A percentile compares a stretch with the other conserved stretches of the same genome.
These are phyloP conservation scores for Eulemur mongoz DNA, from an alignment of 2,797 vertebrate genomes.

Conservation along the genomic window DNA sequence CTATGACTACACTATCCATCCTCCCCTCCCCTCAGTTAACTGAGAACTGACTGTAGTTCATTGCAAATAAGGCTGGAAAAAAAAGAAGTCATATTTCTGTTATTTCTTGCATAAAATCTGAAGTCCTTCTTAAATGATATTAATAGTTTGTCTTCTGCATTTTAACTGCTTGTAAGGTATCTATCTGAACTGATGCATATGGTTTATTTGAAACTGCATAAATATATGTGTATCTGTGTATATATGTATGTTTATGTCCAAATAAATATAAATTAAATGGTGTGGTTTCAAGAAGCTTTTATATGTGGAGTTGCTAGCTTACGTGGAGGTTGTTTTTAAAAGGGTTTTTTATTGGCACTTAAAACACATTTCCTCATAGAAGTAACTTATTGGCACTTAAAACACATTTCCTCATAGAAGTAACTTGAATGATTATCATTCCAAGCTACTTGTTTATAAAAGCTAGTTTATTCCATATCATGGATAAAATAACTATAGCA, in stretches of 20 bases:
- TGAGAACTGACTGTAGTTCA: background rate
- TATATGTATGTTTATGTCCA: slow-evolving; percentile 3
- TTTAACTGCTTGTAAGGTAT: background rate
- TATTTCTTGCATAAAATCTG: background rate
- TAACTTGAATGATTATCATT: background rate
- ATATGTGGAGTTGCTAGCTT: background rate
- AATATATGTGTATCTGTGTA: background rate
- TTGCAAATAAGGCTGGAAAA: background rate
- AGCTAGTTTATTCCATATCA: background rate
- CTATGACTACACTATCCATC: background rate
- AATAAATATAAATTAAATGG: slow-evolving; percentile 4
- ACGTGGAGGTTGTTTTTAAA: background rate
- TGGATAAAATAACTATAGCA: background rate
- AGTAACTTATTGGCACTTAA: slow-evolving; percentile 38
- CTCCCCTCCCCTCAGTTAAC: background rate
- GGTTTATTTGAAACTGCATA: slow-evolving; percentile 33
- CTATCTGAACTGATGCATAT: slow-evolving; percentile 36
- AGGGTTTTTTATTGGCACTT: slow-evolving; percentile 28
- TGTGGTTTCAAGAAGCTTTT: slow-evolving; percentile 36
- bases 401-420: background rate
- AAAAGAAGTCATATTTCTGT: background rate
- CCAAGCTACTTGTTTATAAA: slow-evolving; percentile 2
- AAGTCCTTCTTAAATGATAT: slow-evolving; percentile 35
- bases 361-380: background rate
- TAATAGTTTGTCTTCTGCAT: background rate